Base-by-base conservation (phyloP, 2,888 invertebrate species). In the Chouioia cunea region DNA sequence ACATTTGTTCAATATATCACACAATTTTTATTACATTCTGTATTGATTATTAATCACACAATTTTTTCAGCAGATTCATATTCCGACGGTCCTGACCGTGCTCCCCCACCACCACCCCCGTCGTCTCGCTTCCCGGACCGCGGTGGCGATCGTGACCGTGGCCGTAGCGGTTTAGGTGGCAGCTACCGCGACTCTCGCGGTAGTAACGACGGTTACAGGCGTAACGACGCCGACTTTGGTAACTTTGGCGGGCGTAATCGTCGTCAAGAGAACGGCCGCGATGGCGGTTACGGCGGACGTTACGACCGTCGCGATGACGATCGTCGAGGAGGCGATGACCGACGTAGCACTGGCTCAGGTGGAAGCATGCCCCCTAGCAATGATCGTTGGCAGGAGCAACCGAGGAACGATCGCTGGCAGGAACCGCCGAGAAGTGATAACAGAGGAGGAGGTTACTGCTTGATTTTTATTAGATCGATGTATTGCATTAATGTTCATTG, bases 301-400 rank as follows among this genome's bases (percentile, higher is more conserved):
- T 75, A 75, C 23, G 70, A 69, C 54, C 64, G 65, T 27, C 66
- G 74, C 14, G 77, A 74, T 79, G 86, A 85, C 58, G 86, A 86
- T 64, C 79, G 81, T 47, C 81, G 76, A 75, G 83, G 84, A 52
- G 68, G 73, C 20, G 70, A 67, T 15, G 75, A 71, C 18, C 65
- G 76, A 50, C 69, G 71, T 43, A 73, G 72, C 14, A 71, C 73
- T n/a, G 16, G 79, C 75, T 73, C 81, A n/a, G 82, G 71, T 80
- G 81, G 47, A 88, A 84, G 85, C 88, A 88, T 54, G 88, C 88
- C 46, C 8, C 47, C 53, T 69, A 75, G 78, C 71, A 81, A 78
- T 79, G 89, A 86, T 86, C 85, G 88, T 43, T 88, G 86, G 85
- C 88, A 88, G 57, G 88, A 88, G 62, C 87, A 47, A 50, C 46